These are phyloP conservation scores for Tursiops truncatus DNA, from an alignment of 2,113 vertebrate genomes.

Conservation along the genomic window DNA sequence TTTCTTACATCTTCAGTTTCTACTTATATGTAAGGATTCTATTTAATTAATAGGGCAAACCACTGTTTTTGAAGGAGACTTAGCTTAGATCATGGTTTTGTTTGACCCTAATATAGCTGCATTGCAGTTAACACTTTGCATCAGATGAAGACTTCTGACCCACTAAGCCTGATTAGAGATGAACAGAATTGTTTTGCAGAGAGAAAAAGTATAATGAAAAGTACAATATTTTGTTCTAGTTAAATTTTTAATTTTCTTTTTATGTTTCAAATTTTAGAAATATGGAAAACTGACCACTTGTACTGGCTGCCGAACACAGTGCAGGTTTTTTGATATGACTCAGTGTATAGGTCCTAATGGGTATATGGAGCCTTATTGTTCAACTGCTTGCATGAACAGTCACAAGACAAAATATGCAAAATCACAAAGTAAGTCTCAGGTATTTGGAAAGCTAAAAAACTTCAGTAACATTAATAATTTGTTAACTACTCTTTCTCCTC, in stretches of 20 bases:
- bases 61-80: not conserved
- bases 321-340: slow-evolving; percentile 95
- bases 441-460: slow-evolving; percentile 46
- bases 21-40: not conserved
- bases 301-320: slow-evolving; percentile 93
- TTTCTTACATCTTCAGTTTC: slow-evolving; percentile 22
- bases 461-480: not conserved
- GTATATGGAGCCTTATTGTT: slow-evolving; percentile 96
- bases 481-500: not conserved
- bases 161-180: not conserved
- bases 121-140: not conserved
- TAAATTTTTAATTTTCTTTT: slow-evolving; percentile 69
- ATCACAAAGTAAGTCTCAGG: slow-evolving; percentile 86
- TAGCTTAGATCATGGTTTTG: not conserved
- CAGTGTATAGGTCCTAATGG: slow-evolving; percentile 93
- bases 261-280: slow-evolving; percentile 89
- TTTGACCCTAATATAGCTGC: not conserved
- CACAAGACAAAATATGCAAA: slow-evolving; percentile 92
- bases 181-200: slow-evolving; percentile 25
- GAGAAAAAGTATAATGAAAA: slow-evolving; percentile 19
- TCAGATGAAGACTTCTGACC: not conserved
- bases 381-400: slow-evolving; percentile 93
- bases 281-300: slow-evolving; percentile 95
- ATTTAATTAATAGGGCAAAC: not conserved
- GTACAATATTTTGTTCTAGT: not conserved